Base-by-base conservation (phyloP, 1,140 invertebrate species). In the Luehdorfia chinensis region DNA sequence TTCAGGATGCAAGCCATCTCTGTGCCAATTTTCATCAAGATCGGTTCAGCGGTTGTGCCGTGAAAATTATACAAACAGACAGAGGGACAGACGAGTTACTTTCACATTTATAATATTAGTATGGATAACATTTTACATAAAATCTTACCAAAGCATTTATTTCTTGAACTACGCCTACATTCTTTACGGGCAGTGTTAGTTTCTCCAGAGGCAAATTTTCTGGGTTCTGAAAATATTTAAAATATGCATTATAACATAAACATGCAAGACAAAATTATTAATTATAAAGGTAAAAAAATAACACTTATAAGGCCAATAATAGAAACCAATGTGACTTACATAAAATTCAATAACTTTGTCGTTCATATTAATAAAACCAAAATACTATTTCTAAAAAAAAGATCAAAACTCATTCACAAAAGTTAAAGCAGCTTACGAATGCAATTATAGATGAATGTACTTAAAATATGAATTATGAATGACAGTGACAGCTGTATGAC, bases 131-230 rank as follows among this genome's bases (percentile, higher is more conserved):
- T n/a, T n/a, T n/a, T n/a, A n/a, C n/a, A n/a, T n/a, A n/a, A n/a
- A n/a, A n/a, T n/a, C 67, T 78, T 58, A 87, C 86, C 59, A 87
- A 64, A 9, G 86, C 86, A 37, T 78, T 81, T 15, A 85, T 62
- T 37, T 78, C 47, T 59, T 73, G 75, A 12, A 87, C 31, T 33
- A 87, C 63, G 11, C 86, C 86, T 9, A 64, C 63, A 61, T 86
- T 75, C 7, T 55, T 67, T 4, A 84, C 64, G 8, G 66, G 51
- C 31, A 87, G 46, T 13, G 56, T 70, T 47, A 87, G 32, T 13
- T 70, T 66, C 50, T 87, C 86, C 4, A 78, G 55, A 4, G 83
- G 75, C 36, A 84, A 65, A 46, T 75, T 75, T 7, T 84, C 63
- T 9, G 79, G 80, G 58, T 87, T 87, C 84, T 87, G 59, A 54